These are phyloP conservation scores for Panonychus citri DNA, from an alignment of 1,140 invertebrate species.

Conservation along the genomic window DNA sequence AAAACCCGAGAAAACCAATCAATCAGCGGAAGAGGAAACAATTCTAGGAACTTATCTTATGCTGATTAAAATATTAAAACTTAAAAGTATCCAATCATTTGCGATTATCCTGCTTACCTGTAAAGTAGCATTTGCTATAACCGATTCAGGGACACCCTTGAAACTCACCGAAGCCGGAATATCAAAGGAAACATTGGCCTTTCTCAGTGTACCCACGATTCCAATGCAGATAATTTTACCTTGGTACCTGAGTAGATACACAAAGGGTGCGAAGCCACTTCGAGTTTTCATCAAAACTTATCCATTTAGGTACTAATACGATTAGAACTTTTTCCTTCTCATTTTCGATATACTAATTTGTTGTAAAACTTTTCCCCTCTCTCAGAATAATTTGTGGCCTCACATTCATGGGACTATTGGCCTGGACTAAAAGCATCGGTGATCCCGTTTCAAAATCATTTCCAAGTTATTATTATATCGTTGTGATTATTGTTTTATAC, in stretches of 20 bases:
- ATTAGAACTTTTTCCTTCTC: no score
- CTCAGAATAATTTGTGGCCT: constrained; percentile 54
- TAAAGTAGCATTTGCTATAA: constrained; percentile 87
- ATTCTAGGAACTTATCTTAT: constrained; percentile 60
- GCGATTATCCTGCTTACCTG: constrained; percentile 61
- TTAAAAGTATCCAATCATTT: constrained; percentile 48
- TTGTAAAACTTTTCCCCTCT: background rate
- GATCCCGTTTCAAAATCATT: constrained; percentile 33
- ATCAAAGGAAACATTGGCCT: constrained; percentile 75
- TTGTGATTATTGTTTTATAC: constrained; percentile 51
- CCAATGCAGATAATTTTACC: constrained; percentile 86
- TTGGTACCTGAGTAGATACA: constrained; percentile 62
- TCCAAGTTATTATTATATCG: constrained; percentile 50
- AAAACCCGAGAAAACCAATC: constrained; percentile 21
- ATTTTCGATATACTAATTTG: background rate
- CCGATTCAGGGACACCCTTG: constrained; percentile 75
- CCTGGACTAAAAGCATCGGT: constrained; percentile 47
- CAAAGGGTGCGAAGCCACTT: constrained; percentile 61
- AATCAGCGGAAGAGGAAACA: constrained; percentile 24
- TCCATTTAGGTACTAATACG: constrained; percentile 64
- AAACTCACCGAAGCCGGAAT: constrained; percentile 88
- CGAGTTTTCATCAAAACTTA: constrained; percentile 68
- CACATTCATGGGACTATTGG: constrained; percentile 56
- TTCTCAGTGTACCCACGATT: constrained; percentile 70
- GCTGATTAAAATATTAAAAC: constrained; percentile 54